phyloP scores from a whole-genome alignment of 1,140 invertebrate species.

The Parasteatoda tepidariorum region DNA sequence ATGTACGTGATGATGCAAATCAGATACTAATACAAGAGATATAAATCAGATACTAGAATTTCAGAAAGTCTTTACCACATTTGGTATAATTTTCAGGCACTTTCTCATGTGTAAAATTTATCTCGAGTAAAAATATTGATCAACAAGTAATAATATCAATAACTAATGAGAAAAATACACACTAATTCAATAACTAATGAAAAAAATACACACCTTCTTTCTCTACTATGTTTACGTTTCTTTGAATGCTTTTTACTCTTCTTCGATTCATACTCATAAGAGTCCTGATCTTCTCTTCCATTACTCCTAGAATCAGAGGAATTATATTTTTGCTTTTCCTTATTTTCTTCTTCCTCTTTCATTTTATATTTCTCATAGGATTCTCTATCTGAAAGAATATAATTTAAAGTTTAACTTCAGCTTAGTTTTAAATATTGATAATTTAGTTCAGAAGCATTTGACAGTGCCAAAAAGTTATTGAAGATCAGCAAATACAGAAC shows the following conservation, averaged over 20 bases:
- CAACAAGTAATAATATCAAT: too few relatives aligned
- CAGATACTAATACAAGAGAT: too few relatives aligned
- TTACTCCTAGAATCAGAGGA: not conserved
- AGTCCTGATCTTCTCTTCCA: not conserved
- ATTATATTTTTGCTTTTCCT: constrained; percentile 8
- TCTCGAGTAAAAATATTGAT: too few relatives aligned
- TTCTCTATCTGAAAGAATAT: constrained; percentile 36
- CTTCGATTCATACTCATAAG: not conserved
- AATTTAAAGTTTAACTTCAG: not conserved
- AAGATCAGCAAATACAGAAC: not conserved
- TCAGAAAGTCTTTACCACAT: too few relatives aligned
- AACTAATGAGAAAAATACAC: too few relatives aligned
- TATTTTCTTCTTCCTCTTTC: constrained; percentile 48
- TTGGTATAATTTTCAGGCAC: too few relatives aligned
- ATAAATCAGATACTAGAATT: too few relatives aligned
- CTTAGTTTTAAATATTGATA: not conserved
- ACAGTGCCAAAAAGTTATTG: not conserved
- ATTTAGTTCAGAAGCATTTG: not conserved
- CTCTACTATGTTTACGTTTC: constrained; percentile 34
- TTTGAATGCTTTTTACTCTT: not conserved
- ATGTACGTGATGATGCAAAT: too few relatives aligned
- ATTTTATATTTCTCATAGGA: constrained; percentile 61
- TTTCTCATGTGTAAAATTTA: too few relatives aligned
- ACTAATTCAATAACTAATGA: not conserved
- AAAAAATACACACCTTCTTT: constrained; percentile 21